Base-by-base conservation (phyloP, 1,140 invertebrate genomes). In the Antheraea mylitta region DNA sequence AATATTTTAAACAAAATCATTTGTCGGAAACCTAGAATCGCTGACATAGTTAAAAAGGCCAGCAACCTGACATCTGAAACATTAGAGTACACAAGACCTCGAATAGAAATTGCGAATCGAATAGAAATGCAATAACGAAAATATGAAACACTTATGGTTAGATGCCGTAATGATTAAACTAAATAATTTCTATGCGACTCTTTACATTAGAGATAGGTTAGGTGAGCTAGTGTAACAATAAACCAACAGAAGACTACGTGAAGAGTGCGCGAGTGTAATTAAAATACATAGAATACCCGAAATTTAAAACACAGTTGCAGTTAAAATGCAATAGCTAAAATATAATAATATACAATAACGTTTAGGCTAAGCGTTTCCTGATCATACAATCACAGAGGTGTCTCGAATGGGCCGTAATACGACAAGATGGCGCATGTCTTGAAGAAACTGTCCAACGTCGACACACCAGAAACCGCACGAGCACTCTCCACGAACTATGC, bases 401-500 rank as follows among this genome's bases (percentile, higher is more conserved):
- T 22, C 72, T 69, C 19, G 77, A 65, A 64, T 66, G 71, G 9
- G 85, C 72, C 42, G 77, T 75, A 58, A 87, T 76, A 53, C 81
- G 71, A 78, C 89, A 90, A 22, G 77, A 66, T 6, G 87, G 81
- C 18, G 89, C 86, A 69, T 90, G 86, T 13, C 78, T 70, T 30
- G 73, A 62, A 16, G 78, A 74, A 7, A 72, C 75, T 66, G 72
- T 77, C 60, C 79, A 68, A 30, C 73, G 68, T 9, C 80, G 80
- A 79, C 76, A 82, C 45, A 81, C 79, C 68, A 85, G 58, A 81
- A 75, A 77, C 11, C 75, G 70, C 7, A 67, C 73, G 22, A 71
- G 67, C 66, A 69, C 45, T 64, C 73, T 69, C 82, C 81, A 78
- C 19, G 70, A 68, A 60, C 66, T 45, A 67, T 69, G 73, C 75